Conservation (phyloP, 1,140 invertebrate genomes). For the Stenopsyche tienmushanensis region DNA sequence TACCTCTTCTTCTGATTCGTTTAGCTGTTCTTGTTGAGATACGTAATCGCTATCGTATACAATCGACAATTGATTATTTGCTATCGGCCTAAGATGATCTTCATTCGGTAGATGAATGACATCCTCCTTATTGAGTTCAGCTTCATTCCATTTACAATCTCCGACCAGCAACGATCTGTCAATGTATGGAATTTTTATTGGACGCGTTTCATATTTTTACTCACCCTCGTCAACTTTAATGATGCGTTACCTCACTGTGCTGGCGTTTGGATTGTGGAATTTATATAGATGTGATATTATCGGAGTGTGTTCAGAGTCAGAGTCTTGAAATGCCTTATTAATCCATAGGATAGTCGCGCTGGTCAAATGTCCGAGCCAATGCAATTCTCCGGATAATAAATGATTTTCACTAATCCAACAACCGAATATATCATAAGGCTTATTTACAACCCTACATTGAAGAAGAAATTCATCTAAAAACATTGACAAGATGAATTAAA, state of each 20-base stretch:
- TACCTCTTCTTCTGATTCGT: conserved; percentile 37
- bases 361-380: conserved; percentile 78
- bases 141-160: conserved; percentile 37
- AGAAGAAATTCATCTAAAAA: conserved; percentile 48
- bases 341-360: conserved; percentile 80
- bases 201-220: too few relatives aligned
- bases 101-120: conserved; percentile 13
- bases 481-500: too few relatives aligned
- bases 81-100: neutral
- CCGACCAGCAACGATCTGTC: conserved; percentile 31
- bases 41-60: conserved; percentile 32
- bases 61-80: conserved; percentile 23
- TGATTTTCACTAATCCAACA: conserved; percentile 86
- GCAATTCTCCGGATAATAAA: conserved; percentile 77
- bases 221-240: too few relatives aligned
- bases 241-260: conserved; percentile 63
- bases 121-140: conserved; percentile 7
- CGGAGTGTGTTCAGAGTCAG: conserved; percentile 77
- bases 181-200: neutral
- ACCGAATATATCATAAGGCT: conserved; percentile 88
- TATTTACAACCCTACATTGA: conserved; percentile 80
- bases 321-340: conserved; percentile 81
- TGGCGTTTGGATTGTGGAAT: conserved; percentile 83
- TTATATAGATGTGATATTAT: conserved; percentile 77
- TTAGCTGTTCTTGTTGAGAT: conserved; percentile 4